Evolutionary conservation across 2,888 invertebrate genomes (phyloP), one percentile per base, ranked within the genome.

Genomic region (Crossocerus cetratus): DNA sequence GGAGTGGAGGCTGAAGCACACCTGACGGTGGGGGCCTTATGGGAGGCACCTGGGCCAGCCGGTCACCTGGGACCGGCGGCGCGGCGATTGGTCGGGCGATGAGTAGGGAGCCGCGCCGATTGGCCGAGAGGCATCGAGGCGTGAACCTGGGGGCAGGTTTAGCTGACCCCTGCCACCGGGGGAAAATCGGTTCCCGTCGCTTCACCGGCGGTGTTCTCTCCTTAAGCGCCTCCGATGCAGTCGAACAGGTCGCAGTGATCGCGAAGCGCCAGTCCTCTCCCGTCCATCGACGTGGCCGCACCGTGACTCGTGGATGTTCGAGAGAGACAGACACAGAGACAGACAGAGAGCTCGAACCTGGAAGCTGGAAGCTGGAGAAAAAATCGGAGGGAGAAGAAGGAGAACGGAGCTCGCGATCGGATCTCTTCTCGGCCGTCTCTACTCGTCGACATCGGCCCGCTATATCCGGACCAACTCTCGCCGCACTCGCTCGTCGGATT

Each of bases 211-310:
- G 49, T 16, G 32, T 32, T 32, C 45, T 79, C 76, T 65, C 71
- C 61, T 73, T 69, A 70, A 69, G 66, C 69, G 69, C 73, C 71
- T 70, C 84, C 85, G 76, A 78, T 80, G 81, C 87, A 86, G 85
- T 86, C 84, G 85, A 86, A 86, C 88, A 88, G 89, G 87, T 89
- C 87, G 86, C 81, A 82, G 69, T 69, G 86, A 85, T 85, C 87
- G 83, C 75, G 80, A 84, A 84, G 86, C 86, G 86, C 86, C 89
- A 90, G 90, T 90, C 86, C 86, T 89, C 86, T 89, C 86, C 86
- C 88, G 88, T 89, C 88, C 89, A 89, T 87, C 89, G 89, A 84
- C 87, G 90, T 86, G 89, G 87, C 85, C 85, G 85, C 87, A 88
- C 87, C 88, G 83, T 85, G 84, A 83, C 82, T 86, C 86, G 88